Conservation (phyloP, 2,113 vertebrate species). For the Stigmatopora argus region DNA sequence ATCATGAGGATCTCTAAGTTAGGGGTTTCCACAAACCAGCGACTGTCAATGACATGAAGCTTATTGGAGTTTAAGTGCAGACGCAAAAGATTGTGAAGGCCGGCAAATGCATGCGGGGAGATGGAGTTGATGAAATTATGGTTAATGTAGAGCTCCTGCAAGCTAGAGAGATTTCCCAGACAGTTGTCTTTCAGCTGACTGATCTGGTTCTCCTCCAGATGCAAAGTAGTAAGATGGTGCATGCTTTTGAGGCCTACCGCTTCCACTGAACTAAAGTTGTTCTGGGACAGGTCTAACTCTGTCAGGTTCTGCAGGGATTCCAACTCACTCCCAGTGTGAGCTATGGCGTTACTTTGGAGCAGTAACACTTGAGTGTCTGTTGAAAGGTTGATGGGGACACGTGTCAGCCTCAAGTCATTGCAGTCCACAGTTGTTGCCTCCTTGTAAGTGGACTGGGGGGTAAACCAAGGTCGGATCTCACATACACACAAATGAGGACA, state of each 20-base stretch:
- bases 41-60: conserved; percentile 86
- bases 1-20: conserved; percentile 98
- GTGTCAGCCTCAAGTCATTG: conserved; percentile 88
- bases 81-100: conserved; percentile 82
- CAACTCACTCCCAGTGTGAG: conserved; percentile 80
- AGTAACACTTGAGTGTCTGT: conserved; percentile 91
- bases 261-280: conserved; percentile 87
- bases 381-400: conserved; percentile 87
- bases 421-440: conserved; percentile 96
- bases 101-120: conserved; percentile 85
- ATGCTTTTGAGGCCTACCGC: conserved; percentile 85
- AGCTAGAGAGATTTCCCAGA: conserved; percentile 83
- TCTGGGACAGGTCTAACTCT: conserved; percentile 93
- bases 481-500: conserved; percentile 94
- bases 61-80: conserved; percentile 96
- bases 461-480: conserved; percentile 96
- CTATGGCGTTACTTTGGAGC: conserved; percentile 93
- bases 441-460: conserved; percentile 92
- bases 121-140: conserved; percentile 94
- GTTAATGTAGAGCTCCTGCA: conserved; percentile 97
- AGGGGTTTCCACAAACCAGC: conserved; percentile 92
- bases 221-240: conserved; percentile 86
- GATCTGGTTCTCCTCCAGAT: conserved; percentile 96
- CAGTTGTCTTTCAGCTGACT: conserved; percentile 85
- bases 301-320: conserved; percentile 88